Base-by-base conservation (phyloP, 2,888 invertebrate species). In the Latrodectus hesperus region DNA sequence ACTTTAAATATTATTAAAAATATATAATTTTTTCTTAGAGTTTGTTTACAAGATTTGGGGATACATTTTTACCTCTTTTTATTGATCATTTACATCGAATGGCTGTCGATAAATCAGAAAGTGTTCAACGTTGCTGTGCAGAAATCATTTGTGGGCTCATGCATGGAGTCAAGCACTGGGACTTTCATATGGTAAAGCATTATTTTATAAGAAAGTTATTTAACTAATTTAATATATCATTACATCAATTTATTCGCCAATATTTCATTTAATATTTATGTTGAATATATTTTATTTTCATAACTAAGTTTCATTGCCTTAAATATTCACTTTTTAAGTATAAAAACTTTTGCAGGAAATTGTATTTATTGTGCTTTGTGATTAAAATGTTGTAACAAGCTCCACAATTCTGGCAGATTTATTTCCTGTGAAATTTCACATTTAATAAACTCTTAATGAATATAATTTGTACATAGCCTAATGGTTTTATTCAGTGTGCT, bases 161-260 rank as follows among this genome's bases (percentile, higher is more conserved):
- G 26, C 93, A 95, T n/a, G 97, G 97, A 3, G 94, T 95, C 49
- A 95, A 97, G 90, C 96, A 96, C 92, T 97, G 97, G 97, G 93
- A 94, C 0, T 95, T 94, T 90, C 92, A 93, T 0, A 94, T 91
- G 91, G 90, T 90, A 76, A 0, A 8, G 22, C 4, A n/a, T n/a
- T 16, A 12, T 49, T 71, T 71, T 0, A 5, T 22, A 67, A n/a
- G 10, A 16, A 68, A 68, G 8, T 12, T 68, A 17, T 12, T 68
- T 68, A 17, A 12, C 0, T 26, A 17, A n/a, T n/a, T n/a, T n/a
- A n/a, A 68, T n/a, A 8, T 17, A 17, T 12, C 11, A 17, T 26
- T 17, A 17, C 26, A 12, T n/a, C 8, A 22, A 16, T 38, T 6
- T 38, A 38, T 38, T 38, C 2, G 38, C 6, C 6, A 38, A 4